Conservation (phyloP, 1,140 invertebrate species). For the Saccostrea cuccullata region DNA sequence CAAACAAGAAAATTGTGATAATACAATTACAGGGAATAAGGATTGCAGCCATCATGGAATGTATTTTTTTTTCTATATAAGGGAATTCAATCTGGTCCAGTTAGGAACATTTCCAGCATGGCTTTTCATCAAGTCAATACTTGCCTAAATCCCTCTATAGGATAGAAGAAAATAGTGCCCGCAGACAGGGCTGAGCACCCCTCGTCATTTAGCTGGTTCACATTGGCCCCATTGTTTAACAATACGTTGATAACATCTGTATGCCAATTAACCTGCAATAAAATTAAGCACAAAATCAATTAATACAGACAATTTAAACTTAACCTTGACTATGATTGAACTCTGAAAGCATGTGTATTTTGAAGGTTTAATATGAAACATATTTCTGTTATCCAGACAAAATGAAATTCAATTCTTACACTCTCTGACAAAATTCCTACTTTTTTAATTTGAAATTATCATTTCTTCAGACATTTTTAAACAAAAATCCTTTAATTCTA, state of each 20-base stretch:
- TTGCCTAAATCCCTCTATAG: conserved; percentile 72
- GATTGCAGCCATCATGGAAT: too few relatives aligned
- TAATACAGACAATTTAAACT: too few relatives aligned
- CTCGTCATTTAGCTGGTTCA: conserved; percentile 77
- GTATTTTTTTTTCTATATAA: not conserved
- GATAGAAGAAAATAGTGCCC: conserved; percentile 76
- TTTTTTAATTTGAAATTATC: not conserved
- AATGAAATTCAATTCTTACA: not conserved
- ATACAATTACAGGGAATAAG: too few relatives aligned
- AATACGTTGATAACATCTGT: conserved; percentile 74
- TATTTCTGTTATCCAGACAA: too few relatives aligned
- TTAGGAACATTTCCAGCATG: too few relatives aligned
- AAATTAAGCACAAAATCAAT: not conserved
- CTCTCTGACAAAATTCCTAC: not conserved
- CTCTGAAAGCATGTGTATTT: too few relatives aligned
- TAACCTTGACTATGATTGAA: too few relatives aligned
- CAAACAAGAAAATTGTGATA: too few relatives aligned
- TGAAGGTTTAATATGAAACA: too few relatives aligned
- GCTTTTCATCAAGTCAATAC: not conserved
- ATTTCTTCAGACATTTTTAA: not conserved
- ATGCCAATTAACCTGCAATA: conserved; percentile 74
- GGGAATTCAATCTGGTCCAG: not conserved
- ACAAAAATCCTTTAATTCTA: not conserved
- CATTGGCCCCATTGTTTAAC: conserved; percentile 77
- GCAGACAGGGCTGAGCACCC: conserved; percentile 76